phyloP scores from a whole-genome alignment of 1,140 invertebrate genomes.

The Gerris buenoi region DNA sequence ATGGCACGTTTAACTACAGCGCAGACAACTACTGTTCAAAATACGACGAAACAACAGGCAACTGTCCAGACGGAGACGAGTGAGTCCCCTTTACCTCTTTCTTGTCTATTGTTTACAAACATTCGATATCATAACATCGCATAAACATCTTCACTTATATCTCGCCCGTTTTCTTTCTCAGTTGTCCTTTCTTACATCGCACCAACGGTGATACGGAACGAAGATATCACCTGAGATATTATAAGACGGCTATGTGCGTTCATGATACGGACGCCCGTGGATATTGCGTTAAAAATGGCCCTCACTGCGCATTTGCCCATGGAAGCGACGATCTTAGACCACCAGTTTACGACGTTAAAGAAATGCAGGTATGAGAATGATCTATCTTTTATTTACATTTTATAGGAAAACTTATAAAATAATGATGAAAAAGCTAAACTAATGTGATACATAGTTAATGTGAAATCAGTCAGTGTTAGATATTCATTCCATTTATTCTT shows the following conservation, averaged over 20 bases:
- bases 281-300: slow-evolving; percentile 93
- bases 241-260: slow-evolving; percentile 97
- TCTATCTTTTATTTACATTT: no score
- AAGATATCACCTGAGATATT: slow-evolving; percentile 92
- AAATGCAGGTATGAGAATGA: slow-evolving; percentile 43
- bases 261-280: slow-evolving; percentile 91
- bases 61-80: slow-evolving; percentile 97
- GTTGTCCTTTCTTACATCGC: slow-evolving; percentile 86
- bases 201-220: slow-evolving; percentile 95
- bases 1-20: slow-evolving; percentile 97
- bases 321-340: slow-evolving; percentile 85
- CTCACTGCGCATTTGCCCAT: slow-evolving; percentile 97
- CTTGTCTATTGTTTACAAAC: no score
- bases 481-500: no score
- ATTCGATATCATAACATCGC: no score
- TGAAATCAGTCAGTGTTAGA: no score
- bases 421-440: no score
- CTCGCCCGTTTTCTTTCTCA: slow-evolving; percentile 36
- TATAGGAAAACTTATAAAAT: no score
- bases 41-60: slow-evolving; percentile 95
- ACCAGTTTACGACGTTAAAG: slow-evolving; percentile 88
- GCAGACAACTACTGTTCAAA: slow-evolving; percentile 98
- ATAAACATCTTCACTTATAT: no score
- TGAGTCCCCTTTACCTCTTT: slow-evolving; percentile 49
- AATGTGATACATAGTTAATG: no score